Evolutionary conservation across 2,797 vertebrate genomes (phyloP), one percentile per base, ranked within the genome.

Genomic region (Hydrophis major): DNA sequence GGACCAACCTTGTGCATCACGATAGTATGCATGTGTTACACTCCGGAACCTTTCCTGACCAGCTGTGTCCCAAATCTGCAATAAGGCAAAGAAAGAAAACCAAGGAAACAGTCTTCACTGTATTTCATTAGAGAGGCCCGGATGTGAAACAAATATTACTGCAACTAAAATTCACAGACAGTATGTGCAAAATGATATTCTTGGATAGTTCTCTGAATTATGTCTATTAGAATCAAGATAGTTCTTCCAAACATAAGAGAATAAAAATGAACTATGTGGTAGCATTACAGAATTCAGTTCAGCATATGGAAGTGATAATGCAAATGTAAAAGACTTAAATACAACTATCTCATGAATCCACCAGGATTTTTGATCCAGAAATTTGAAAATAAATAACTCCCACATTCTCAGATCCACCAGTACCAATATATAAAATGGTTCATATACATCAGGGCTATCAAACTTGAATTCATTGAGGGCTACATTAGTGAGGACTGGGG

Each of bases 11-110:
- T 99, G 99, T 53, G 99, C 99, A 89, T 99, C 99, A 97, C 99
- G 98, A 97, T 99, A 99, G 96, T 99, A 99, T 57, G 99, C 99
- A 0, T 99, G 99, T 6, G 99, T 99, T 96, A 99, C 98, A 0
- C 99, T 99, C 95, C 99, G 99, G 97, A 99, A 99, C 66, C 99
- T 98, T 97, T 99, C 99, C 97, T 99, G 99, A 87, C 99, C 99
- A 1, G 99, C 99, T 0, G 99, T 99, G 95, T 99, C 99, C 99
- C 99, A 99, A 96, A 99, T 99, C 99, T 99, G 97, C 88, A 2
- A 3, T 95, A 94, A 95, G 93, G 91, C 2, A 27, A 0, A 87
- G 6, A 3, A 0, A 0, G 37, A 96, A 66, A 93, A 87, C 11
- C 0, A 90, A 92, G 88, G 93, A 60, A 69, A 88, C 10, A 32